Evolutionary conservation across 2,888 invertebrate species (phyloP).

Genomic region (Perizoma affinitatum): DNA sequence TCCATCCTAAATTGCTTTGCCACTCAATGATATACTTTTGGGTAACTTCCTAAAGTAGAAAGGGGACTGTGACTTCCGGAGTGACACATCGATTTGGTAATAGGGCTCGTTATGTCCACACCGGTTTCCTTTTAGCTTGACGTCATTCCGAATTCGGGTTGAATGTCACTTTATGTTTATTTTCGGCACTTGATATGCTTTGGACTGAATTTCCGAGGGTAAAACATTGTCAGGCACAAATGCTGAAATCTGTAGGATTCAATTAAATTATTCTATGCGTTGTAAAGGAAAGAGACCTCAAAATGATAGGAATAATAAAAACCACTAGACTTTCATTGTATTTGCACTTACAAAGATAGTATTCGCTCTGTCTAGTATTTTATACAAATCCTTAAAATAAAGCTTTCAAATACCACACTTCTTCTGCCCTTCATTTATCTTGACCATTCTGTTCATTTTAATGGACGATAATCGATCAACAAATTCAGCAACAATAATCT

Average conservation of each 20-base stretch:
- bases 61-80: slow-evolving; percentile 29
- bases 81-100: slow-evolving; percentile 41
- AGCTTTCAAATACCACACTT: no score
- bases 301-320: no score
- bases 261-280: no score
- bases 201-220: slow-evolving; percentile 10
- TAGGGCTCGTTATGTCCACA: slow-evolving; percentile 33
- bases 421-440: no score
- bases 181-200: slow-evolving; percentile 24
- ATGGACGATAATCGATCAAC: no score
- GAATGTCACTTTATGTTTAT: slow-evolving; percentile 37
- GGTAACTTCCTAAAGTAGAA: slow-evolving; percentile 22
- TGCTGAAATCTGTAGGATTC: no score
- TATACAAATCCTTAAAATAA: no score
- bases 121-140: slow-evolving; percentile 38
- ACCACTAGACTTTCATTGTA: no score
- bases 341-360: no score
- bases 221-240: slow-evolving; percentile 2
- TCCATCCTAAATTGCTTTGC: slow-evolving; percentile 23
- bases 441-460: no score
- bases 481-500: no score
- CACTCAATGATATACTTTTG: slow-evolving; percentile 19
- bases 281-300: background rate
- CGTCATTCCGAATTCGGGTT: slow-evolving; percentile 39
- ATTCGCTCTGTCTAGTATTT: no score